Evolutionary conservation across 2,888 invertebrate species (phyloP), one percentile per base, ranked within the genome.

Genomic region (Margaritifera margaritifera): DNA sequence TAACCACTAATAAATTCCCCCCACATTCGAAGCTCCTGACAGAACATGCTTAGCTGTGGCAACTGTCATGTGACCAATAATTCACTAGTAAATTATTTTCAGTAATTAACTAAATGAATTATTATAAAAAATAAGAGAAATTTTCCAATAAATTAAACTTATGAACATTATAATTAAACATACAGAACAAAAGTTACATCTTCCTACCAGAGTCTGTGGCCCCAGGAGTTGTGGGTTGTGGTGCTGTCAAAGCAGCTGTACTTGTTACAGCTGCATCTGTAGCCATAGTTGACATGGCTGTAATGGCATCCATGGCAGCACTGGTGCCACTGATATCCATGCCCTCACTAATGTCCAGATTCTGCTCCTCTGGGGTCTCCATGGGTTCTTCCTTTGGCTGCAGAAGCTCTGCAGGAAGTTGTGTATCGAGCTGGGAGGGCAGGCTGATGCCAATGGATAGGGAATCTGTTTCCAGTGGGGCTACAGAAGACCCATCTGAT

Each of bases 301-400:
- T 24, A 52, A 57, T 63, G 19, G 56, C 65, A 51, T 50, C 52
- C 65, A 60, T 31, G 25, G 62, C 27, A 50, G 65, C 24, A 51
- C 51, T 61, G 50, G 64, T 64, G 25, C 55, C 18, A 19, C 60
- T 55, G 19, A 65, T 20, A 51, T 25, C 22, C 52, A 55, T 64
- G 66, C 66, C 53, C 53, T 60, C 53, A 53, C 24, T 51, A 56
- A 57, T 55, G 52, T 67, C 67, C 18, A 56, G 18, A 19, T 55
- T 57, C 25, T 67, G 61, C 6, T 53, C 27, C 0, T 62, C 27
- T 42, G 42, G 42, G 6, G 71, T 67, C 54, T 83, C 83, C 68
- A 79, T 77, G 5, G 81, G 72, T 55, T 82, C 80, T 50, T 79
- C 75, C 61, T 81, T 79, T 8, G 80, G 77, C 25, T 80, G 62